Conservation (phyloP, 2,113 vertebrate genomes). For the Abramis brama region DNA sequence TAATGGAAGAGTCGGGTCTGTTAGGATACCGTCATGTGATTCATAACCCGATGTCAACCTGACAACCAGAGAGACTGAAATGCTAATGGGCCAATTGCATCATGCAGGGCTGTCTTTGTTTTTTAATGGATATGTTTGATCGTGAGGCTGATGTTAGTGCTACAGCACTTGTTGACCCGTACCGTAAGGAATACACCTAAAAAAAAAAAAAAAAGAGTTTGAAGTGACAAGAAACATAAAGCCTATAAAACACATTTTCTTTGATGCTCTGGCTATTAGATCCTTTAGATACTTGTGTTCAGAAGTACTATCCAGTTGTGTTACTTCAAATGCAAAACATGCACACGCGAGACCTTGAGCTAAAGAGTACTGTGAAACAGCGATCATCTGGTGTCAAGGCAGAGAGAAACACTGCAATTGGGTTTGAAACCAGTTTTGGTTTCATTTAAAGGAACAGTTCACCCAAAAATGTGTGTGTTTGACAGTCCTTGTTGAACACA, state of each 20-base stretch:
- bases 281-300: slow-evolving; percentile 66
- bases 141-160: slow-evolving; percentile 5
- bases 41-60: slow-evolving; percentile 58
- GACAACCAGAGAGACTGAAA: slow-evolving; percentile 48
- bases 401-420: slow-evolving; percentile 47
- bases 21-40: slow-evolving; percentile 64
- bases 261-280: slow-evolving; percentile 54
- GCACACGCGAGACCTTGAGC: slow-evolving; percentile 67
- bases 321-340: slow-evolving; percentile 72
- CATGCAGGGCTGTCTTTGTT: slow-evolving; percentile 32
- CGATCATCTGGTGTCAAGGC: slow-evolving; percentile 40
- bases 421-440: slow-evolving; percentile 59
- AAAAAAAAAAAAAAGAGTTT: neutral
- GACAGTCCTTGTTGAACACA: neutral
- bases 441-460: slow-evolving; percentile 26
- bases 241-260: slow-evolving; percentile 55
- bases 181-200: neutral
- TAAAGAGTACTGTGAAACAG: slow-evolving; percentile 58
- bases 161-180: slow-evolving; percentile 4
- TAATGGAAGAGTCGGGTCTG: slow-evolving; percentile 69
- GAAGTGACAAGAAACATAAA: slow-evolving; percentile 21
- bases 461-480: neutral
- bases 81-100: slow-evolving; percentile 37
- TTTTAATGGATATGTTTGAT: slow-evolving; percentile 11
- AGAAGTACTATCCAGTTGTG: slow-evolving; percentile 64